These are phyloP conservation scores for Upupa epops DNA, from an alignment of 2,113 vertebrate species.

Conservation along the genomic window DNA sequence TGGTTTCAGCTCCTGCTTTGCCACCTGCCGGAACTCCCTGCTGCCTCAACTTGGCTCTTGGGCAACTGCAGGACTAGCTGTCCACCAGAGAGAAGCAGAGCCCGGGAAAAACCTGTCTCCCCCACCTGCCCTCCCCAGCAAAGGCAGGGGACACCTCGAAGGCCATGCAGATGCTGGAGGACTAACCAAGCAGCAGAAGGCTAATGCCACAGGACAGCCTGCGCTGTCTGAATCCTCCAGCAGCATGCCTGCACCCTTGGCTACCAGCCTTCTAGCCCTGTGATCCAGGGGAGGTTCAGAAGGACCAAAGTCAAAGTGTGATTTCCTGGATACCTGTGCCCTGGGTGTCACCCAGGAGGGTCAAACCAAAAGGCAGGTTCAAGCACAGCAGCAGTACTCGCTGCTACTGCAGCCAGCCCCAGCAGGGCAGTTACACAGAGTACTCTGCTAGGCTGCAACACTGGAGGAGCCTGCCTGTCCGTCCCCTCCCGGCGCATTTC, in stretches of 20 bases:
- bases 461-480: background rate
- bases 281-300: background rate
- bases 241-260: background rate
- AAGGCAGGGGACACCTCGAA: rapidly evolving
- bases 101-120: background rate
- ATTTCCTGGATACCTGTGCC: background rate
- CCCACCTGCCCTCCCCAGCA: background rate
- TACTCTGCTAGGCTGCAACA: background rate
- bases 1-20: background rate
- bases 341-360: no score
- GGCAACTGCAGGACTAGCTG: rapidly evolving
- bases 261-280: background rate
- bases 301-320: background rate
- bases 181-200: background rate
- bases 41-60: background rate
- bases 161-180: background rate
- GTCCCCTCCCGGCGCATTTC: background rate
- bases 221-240: background rate
- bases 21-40: rapidly evolving
- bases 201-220: background rate
- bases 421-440: background rate
- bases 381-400: background rate
- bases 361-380: background rate
- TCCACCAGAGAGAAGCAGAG: constrained; percentile 44
- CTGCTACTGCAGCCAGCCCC: background rate